A percentile compares a stretch with the other conserved stretches of the same genome.
These are phyloP conservation scores for Caenorhabditis wallacei DNA, from an alignment of 2,888 invertebrate species.

Conservation along the genomic window DNA sequence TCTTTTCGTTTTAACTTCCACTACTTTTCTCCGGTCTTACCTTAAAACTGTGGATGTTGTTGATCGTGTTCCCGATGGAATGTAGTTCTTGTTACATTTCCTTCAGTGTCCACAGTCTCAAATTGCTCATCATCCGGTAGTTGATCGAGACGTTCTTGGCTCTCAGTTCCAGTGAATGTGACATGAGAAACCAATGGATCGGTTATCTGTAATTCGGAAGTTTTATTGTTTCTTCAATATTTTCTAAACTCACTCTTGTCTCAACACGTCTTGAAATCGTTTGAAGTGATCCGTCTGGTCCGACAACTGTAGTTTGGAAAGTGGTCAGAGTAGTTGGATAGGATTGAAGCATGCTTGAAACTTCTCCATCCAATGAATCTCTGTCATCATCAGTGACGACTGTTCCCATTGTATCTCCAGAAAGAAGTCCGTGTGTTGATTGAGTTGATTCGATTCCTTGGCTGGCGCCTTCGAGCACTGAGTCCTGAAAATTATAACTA, in stretches of 20 bases:
- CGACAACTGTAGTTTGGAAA: constrained; percentile 79
- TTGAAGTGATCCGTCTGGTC: constrained; percentile 80
- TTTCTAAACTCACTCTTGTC: constrained; percentile 72
- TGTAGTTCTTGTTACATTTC: constrained; percentile 81
- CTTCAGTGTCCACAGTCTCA: constrained; percentile 81
- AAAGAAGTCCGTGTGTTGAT: constrained; percentile 76
- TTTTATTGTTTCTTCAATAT: background rate
- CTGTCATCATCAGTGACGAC: constrained; percentile 76
- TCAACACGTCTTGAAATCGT: constrained; percentile 82
- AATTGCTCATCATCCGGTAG: constrained; percentile 78
- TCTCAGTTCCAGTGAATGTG: constrained; percentile 82
- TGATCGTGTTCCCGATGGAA: constrained; percentile 61
- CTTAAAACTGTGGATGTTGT: constrained; percentile 21
- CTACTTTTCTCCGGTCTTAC: background rate
- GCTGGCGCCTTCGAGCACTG: constrained; percentile 79
- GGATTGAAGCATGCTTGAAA: constrained; percentile 73
- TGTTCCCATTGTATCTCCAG: constrained; percentile 80
- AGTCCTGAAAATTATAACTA: constrained; percentile 68
- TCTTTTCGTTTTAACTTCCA: background rate
- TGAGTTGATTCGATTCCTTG: constrained; percentile 75
- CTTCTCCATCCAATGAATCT: constrained; percentile 80
- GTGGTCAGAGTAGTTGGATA: constrained; percentile 82
- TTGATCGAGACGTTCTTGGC: constrained; percentile 77
- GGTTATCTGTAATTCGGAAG: constrained; percentile 61
- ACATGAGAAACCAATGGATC: constrained; percentile 82